These are phyloP conservation scores for Phoxinus dragarum DNA, from an alignment of 2,797 vertebrate species.

Conservation along the genomic window DNA sequence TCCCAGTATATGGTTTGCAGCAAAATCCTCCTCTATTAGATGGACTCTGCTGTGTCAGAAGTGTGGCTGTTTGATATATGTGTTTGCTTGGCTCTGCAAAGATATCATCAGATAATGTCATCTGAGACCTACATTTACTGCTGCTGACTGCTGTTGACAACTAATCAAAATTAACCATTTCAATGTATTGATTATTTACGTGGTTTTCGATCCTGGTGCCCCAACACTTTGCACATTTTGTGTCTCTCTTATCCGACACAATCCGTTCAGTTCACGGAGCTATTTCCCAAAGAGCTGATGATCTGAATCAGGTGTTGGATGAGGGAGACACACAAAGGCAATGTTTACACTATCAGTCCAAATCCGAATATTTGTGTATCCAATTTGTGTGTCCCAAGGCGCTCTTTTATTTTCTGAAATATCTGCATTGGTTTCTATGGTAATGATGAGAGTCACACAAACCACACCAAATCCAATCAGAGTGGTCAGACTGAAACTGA, in stretches of 20 bases:
- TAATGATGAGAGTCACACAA: too few species aligned
- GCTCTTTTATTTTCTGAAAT: too few species aligned
- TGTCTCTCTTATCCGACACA: not conserved
- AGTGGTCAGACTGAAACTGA: too few species aligned
- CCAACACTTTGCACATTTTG: not conserved
- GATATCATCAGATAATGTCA: not conserved
- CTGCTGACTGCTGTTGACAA: constrained; percentile 1
- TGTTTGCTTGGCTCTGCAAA: not conserved
- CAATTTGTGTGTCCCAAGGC: too few species aligned
- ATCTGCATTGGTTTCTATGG: too few species aligned
- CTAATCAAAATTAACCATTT: not conserved
- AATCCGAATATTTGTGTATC: too few species aligned
- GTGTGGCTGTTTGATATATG: not conserved
- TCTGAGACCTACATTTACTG: not conserved
- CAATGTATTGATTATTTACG: too few species aligned
- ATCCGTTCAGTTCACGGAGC: not conserved
- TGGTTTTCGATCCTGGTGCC: not conserved
- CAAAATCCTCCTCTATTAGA: not conserved
- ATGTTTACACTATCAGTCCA: too few species aligned
- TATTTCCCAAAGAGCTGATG: too few species aligned
- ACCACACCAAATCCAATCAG: too few species aligned
- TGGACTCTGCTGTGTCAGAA: not conserved
- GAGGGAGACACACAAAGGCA: not conserved
- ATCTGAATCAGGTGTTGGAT: not conserved
- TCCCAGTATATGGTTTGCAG: not conserved